Base-by-base conservation (phyloP, 1,140 invertebrate species). In the Anagrus nilaparvatae region DNA sequence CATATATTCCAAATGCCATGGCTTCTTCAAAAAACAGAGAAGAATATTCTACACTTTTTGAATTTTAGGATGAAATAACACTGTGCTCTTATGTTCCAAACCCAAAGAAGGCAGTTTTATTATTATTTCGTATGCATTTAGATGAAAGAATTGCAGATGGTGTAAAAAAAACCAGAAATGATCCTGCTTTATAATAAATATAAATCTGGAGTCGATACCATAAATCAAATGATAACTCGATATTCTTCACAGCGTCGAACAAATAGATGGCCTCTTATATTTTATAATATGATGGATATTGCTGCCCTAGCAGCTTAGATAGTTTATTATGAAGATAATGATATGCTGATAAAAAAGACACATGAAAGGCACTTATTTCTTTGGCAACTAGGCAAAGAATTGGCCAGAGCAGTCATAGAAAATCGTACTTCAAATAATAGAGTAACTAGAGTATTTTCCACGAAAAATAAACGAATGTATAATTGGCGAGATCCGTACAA, bases 201-300 rank as follows among this genome's bases (percentile, higher is more conserved):
- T n/a, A n/a, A n/a, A n/a, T n/a, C 55, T 21, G 56, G 59, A 5
- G 63, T 70, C 18, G 60, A 69, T 67, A 54, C 64, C 18, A 32
- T 68, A 33, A 64, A 71, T 53, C 59, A 68, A 40, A 47, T 70
- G 32, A 62, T 63, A 54, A 50, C 64, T 51, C 65, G 65, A 52
- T 72, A 72, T 42, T 69, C 64, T 25, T 65, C 65, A 8, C 56
- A 61, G 50, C 58, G 69, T 30, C 55, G 65, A 33, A 65, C 65
- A 34, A 62, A 65, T 48, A 63, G 70, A 52, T 75, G 72, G 72
- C 63, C 67, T n/a, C n/a, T n/a, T n/a, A n/a, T n/a, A n/a, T n/a
- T n/a, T n/a, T n/a, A n/a, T n/a, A 61, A 62, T 25, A 46, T 72
- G 12, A 46, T 74, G 9, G 69, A 74, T 50, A 64, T 75, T 48